Evolutionary conservation across 64 coral and sea anemone species (phyloP), one percentile per base, ranked within the genome.

Genomic region (Hydrozoanthus tunicans): DNA sequence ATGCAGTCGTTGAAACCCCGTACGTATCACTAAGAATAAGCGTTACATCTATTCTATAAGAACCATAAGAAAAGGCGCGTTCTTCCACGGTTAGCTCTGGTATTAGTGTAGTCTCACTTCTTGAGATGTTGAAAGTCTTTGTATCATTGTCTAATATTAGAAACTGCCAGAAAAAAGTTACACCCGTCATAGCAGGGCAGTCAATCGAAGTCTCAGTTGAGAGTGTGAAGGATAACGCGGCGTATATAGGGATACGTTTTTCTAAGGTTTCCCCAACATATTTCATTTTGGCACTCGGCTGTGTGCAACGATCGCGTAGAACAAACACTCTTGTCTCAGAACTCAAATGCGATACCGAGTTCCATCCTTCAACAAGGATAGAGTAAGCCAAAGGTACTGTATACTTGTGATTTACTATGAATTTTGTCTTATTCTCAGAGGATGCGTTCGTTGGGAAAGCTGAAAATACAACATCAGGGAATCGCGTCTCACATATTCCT

Each of bases 1-100:
- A 77, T 20, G 80, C 78, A 13, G 91, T 14, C 12, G 73, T 73
- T 15, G 72, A 91, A 67, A 96, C 63, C 6, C 88, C 91, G 60
- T 73, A 78, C 6, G 90, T 92, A 0, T 59, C 92, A 9, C 51
- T 20, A 9, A 96, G 77, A 1, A 15, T 91, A 4, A 96, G 81
- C 53, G 58, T 93, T 4, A 91, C 59, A 4, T 67, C 60, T 15
- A 96, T 77, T 17, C 79, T 72, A 62, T 96, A 91, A 10, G 76
- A 43, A 26, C 94, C 91, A 20, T 96, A 93, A 9, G 59, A 79
- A 9, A 93, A 58, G 70, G 56, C 74, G 17, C 80, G 86, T 5
- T 80, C 51, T 72, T 14, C 79, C n/a, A 93, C 53, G 5, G 59
- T 69, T 10, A 96, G 73, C 15, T 90, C 58, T 53, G 94, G 82